phyloP scores from a whole-genome alignment of 2,113 vertebrate species.

The Oncorhynchus tshawytscha region DNA sequence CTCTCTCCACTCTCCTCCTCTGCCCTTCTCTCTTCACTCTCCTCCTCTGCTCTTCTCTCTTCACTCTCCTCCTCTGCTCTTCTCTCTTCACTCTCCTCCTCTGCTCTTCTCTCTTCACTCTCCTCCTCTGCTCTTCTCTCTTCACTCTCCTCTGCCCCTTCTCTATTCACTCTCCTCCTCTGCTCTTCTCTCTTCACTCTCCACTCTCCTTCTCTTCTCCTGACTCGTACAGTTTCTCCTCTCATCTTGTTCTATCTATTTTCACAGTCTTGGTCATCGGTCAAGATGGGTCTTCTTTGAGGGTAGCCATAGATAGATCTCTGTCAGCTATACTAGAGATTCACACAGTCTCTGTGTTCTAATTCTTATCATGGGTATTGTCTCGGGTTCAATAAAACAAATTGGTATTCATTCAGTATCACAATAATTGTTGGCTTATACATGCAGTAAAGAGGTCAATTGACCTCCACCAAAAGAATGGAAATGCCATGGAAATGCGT shows the following conservation, averaged over 20 bases:
- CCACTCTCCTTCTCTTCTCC: background rate
- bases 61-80: no score
- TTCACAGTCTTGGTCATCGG: background rate
- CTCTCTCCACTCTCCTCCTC: background rate
- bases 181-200: no score
- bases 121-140: no score
- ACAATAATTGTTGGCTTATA: background rate
- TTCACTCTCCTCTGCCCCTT: no score
- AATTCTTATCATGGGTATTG: background rate
- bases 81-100: no score
- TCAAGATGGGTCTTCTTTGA: background rate
- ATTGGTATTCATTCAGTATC: background rate
- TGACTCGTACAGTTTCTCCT: background rate
- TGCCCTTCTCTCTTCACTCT: no score
- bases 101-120: no score
- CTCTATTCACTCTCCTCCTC: no score
- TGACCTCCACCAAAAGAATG: no score
- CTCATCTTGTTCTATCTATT: background rate
- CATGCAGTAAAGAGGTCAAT: no score
- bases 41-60: no score
- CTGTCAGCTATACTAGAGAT: background rate
- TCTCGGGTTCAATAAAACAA: background rate
- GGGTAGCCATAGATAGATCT: background rate
- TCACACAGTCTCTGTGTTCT: background rate
- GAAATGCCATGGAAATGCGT: no score